Evolutionary conservation across 2,113 vertebrate species (phyloP), one percentile per base, ranked within the genome.

Genomic region (Uropsilus gracilis): DNA sequence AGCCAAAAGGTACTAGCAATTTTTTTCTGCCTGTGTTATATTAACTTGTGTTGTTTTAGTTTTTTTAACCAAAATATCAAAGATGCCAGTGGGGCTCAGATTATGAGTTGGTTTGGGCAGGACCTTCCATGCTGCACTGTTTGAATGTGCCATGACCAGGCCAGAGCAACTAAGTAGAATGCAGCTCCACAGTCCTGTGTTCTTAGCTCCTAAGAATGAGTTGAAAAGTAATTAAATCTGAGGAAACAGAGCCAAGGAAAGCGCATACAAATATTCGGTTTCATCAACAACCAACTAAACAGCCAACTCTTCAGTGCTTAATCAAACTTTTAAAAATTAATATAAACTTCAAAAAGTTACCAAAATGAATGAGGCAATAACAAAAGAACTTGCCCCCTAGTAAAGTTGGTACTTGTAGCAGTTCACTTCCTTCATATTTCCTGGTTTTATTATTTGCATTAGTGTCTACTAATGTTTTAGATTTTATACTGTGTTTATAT

Each of bases 331-430:
- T 34, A 8, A 26, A 34, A 17, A 18, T 55, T 59, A 75, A 88
- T 63, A 77, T 34, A 44, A 92, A 86, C 89, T 89, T 89, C 59
- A 86, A 39, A 91, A 89, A 44, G 34, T 81, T 75, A 86, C 66
- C 30, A 88, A 66, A 76, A 84, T 64, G 48, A 20, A 44, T 17
- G 39, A 55, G 46, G 8, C 39, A 71, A 3, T 76, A 71, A 53
- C 12, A 18, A 30, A 78, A 89, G 55, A 82, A 66, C 46, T 64
- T 81, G 28, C 34, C 26, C 18, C 10, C n/a, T n/a, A 5, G 46
- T 16, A 48, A 26, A 59, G 39, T 73, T 20, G 32, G 5, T 20
- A 66, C 22, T 61, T 32, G 11, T 0, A 66, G 66, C 12, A 48
- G 22, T 42, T 16, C 32, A 34, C 3, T 30, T 34, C 26, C 61